Base-by-base conservation (phyloP, 2,113 vertebrate species). In the Cheirogaleus medius region DNA sequence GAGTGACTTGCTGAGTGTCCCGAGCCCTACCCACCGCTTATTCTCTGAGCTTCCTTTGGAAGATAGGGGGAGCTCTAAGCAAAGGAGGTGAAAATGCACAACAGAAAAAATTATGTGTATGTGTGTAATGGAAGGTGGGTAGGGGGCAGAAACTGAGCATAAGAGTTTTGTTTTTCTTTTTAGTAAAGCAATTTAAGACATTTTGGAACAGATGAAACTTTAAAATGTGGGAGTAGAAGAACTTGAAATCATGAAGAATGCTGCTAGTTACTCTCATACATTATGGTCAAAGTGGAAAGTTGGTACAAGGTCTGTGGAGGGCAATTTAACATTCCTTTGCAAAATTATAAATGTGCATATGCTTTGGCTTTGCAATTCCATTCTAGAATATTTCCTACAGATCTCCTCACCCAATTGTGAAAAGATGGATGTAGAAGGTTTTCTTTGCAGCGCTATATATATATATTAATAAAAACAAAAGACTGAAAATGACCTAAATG, bases 1-100 rank as follows among this genome's bases (percentile, higher is more conserved):
- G 7, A 39, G 42, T 54, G 37, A 63, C 27, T 37, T 39, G 44
- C 44, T 69, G 14, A 85, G 34, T 37, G 29, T 49, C 86, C 64
- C 6, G 69, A 90, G 13, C 21, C 20, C 58, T 80, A 56, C 74
- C 74, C 87, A 39, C 15, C 25, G 13, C 13, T 74, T 52, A 13
- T 54, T 37, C 29, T 83, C 14, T 11, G 12, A 83, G 37, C 39
- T 82, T 90, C n/a, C n/a, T 44, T 83, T 91, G 91, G 47, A 96
- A 96, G 82, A 76, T 74, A 54, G 66, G 52, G 52, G 89, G 91
- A 49, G 66, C 68, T 86, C 78, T 91, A 95, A 91, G 91, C 63
- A 91, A 94, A 96, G 39, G 37, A 74, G 68, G 68, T 52, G n/a
- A 73, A 96, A 81, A 54, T 9, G 4, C 2, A 29, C 20, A 49